phyloP scores from a whole-genome alignment of 2,113 vertebrate species.

The Phylloscopus trochiloides region DNA sequence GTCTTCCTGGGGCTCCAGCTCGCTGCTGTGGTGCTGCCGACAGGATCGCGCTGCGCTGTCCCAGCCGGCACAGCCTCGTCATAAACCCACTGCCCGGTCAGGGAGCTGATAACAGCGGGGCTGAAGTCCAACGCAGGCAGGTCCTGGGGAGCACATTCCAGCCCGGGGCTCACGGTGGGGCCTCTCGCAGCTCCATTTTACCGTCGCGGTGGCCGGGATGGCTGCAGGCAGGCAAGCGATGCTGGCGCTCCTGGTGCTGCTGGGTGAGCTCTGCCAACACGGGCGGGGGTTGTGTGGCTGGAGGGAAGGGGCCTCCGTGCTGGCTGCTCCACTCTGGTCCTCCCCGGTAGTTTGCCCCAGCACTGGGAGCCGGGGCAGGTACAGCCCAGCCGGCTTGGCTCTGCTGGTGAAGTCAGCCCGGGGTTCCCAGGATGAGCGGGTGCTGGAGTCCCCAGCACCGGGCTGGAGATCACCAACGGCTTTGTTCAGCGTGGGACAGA shows the following conservation, averaged over 20 bases:
- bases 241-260: background rate
- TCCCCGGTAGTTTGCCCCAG: background rate
- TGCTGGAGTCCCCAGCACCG: fast-evolving
- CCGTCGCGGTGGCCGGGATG: background rate
- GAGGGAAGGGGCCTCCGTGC: fast-evolving
- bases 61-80: fast-evolving
- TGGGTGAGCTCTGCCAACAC: background rate
- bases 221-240: fast-evolving
- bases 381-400: background rate
- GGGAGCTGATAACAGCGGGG: background rate
- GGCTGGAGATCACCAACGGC: fast-evolving
- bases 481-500: background rate
- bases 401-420: fast-evolving
- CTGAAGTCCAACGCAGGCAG: conserved; percentile 33
- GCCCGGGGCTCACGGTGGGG: fast-evolving
- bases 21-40: background rate
- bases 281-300: fast-evolving
- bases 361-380: fast-evolving
- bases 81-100: background rate
- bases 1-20: background rate
- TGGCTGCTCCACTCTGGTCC: fast-evolving
- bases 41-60: fast-evolving
- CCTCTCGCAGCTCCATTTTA: background rate
- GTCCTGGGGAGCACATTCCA: background rate
- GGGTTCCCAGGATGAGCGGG: fast-evolving